Base-by-base conservation (phyloP, 2,113 vertebrate species). In the Calidris pygmaea region DNA sequence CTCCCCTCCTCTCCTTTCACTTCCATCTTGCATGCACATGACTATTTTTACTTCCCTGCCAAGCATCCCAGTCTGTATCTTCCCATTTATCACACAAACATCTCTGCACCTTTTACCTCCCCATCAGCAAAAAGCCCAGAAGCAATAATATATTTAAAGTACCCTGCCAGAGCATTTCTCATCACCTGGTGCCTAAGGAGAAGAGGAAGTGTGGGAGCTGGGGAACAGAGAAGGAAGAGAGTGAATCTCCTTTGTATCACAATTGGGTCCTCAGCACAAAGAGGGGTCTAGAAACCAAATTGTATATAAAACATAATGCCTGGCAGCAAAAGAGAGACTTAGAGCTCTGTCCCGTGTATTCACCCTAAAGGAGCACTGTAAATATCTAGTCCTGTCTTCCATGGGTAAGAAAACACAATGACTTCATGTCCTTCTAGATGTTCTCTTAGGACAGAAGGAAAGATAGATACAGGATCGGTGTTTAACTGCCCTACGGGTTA, bases 1-100 rank as follows among this genome's bases (percentile, higher is more conserved):
- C 84, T 79, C 39, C 52, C 6, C 60, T 73, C 59, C 50, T 47
- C 41, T 89, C 26, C 17, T 55, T 45, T 87, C 56, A 39, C 50
- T 94, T 94, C 73, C 73, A 56, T 85, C 80, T 85, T 90, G 70
- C 48, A 35, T 48, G 48, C 52, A 59, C 59, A 58, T 45, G 35
- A 56, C 73, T 85, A 87, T 85, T 84, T 96, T 78, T 93, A 94
- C 76, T 92, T 48, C 34, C 48, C 66, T 89, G 70, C 77, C 86
- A 87, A 90, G 39, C 86, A 62, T 95, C 48, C 53, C 41, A 13
- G 70, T 45, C 83, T 95, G 4, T 75, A 67, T 91, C 77, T 75
- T 84, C 86, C 58, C 74, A 94, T 92, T 95, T 95, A 92, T 95
- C 90, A 95, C 48, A 72, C 68, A 78, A 86, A 79, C 71, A 81